A percentile compares a stretch with the other conserved stretches of the same genome.
Evolutionary conservation across 2,113 vertebrate species (phyloP).

Genomic region (Oenanthe oenanthe): DNA sequence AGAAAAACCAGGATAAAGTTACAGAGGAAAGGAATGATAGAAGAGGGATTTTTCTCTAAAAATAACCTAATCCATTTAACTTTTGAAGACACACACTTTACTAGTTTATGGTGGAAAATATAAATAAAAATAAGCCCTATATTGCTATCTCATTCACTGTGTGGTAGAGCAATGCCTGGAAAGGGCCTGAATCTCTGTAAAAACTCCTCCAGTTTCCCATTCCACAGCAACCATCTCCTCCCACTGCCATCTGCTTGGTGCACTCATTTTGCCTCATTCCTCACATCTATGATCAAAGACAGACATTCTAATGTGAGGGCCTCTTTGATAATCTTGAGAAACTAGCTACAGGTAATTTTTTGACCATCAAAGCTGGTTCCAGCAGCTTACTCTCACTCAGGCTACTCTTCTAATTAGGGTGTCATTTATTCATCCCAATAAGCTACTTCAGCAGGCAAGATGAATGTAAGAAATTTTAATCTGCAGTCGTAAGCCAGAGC

Average conservation of each 20-base stretch:
- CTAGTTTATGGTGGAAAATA: not conserved
- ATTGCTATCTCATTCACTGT: not conserved
- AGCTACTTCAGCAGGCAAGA: not conserved
- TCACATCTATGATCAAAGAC: slow-evolving; percentile 35
- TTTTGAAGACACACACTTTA: not conserved
- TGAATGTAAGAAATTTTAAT: slow-evolving; percentile 22
- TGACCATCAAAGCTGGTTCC: slow-evolving; percentile 39
- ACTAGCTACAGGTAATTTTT: slow-evolving; percentile 38
- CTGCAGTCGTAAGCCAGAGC: not conserved
- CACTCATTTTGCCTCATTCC: not conserved
- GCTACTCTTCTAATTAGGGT: slow-evolving; percentile 30
- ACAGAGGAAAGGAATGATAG: not conserved
- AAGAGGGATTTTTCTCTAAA: not conserved
- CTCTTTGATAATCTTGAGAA: slow-evolving; percentile 43
- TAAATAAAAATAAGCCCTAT: not conserved
- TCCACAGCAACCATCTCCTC: slow-evolving; percentile 3
- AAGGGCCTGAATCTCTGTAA: not conserved
- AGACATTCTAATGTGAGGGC: slow-evolving; percentile 9
- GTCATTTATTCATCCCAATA: not conserved
- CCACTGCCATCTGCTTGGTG: not conserved
- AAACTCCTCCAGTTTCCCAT: not conserved
- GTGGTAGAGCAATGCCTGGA: not conserved
- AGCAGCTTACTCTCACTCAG: slow-evolving; percentile 18
- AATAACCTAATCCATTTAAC: not conserved
- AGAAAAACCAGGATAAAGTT: not conserved